Evolutionary conservation across 2,888 invertebrate species (phyloP), one percentile per base, ranked within the genome.

Genomic region (Norana najaformis): DNA sequence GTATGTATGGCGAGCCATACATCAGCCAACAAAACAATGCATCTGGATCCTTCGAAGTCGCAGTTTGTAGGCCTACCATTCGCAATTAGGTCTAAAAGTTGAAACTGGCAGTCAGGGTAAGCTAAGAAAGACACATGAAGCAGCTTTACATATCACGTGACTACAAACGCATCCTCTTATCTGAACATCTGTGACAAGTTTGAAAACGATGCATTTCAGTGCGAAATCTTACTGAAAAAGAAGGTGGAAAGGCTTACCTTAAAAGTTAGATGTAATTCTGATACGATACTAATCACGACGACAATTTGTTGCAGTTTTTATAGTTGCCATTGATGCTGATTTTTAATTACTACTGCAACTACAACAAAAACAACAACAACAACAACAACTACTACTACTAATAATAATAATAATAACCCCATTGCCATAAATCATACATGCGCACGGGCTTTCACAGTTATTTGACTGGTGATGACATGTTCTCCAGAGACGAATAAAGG

Each of bases 381-480:
- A 4, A 53, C 11, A 30, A 53, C 30, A 23, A 53, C 47, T 14
- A 47, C 18, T 3, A 47, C 18, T 14, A n/a, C 13, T 47, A 18
- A 47, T 23, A 23, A 47, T 23, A 23, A 47, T 47, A 3, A 69
- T 69, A 13, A 69, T n/a, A 69, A 69, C n/a, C n/a, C 69, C 30
- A 69, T 69, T 69, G 30, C 69, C n/a, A 69, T 69, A 69, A 69
- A 30, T 69, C 69, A 69, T 69, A 30, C 13, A 69, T 69, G 11
- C 69, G n/a, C 69, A 30, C 8, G 69, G 69, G 69, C n/a, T 69
- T 69, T n/a, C 30, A 69, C n/a, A 69, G n/a, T 69, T n/a, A 69
- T 69, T 69, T 69, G 69, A n/a, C 69, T n/a, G 69, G 69, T n/a
- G 69, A 69, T 69, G 69, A 69, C 69, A 69, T 69, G 69, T n/a